Evolutionary conservation across 2,888 invertebrate genomes (phyloP).

Genomic region (Lasioglossum morio): DNA sequence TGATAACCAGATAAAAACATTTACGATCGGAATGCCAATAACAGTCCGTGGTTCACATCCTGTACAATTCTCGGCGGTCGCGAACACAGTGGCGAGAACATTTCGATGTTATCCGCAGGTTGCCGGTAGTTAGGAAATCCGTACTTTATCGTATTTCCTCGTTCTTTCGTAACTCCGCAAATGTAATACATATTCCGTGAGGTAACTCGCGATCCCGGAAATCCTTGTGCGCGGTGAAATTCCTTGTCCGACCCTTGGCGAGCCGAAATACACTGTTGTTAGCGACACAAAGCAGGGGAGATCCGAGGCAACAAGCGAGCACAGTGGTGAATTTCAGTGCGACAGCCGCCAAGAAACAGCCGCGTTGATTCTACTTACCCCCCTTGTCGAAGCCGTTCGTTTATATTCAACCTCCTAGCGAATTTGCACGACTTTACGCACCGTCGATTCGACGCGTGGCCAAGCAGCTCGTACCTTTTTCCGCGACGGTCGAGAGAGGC

Average conservation of each 20-base stretch:
- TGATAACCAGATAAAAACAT: no score
- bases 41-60: no score
- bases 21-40: no score
- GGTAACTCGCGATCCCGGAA: background rate
- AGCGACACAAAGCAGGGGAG: background rate
- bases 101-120: background rate
- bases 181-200: background rate
- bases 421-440: conserved; percentile 42
- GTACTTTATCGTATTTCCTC: background rate
- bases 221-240: background rate
- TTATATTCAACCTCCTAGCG: conserved; percentile 43
- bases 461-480: conserved; percentile 34
- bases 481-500: conserved; percentile 29
- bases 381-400: conserved; percentile 39
- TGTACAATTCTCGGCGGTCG: no score
- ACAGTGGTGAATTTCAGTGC: background rate
- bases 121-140: background rate
- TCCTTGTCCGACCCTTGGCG: background rate
- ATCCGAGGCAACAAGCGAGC: background rate
- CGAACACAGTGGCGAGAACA: no score
- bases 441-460: conserved; percentile 39
- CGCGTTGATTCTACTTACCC: conserved; percentile 40
- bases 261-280: background rate
- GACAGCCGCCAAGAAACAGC: background rate
- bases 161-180: background rate